Evolutionary conservation across 2,888 invertebrate genomes (phyloP).

Genomic region (Lamellibrachia satsuma): DNA sequence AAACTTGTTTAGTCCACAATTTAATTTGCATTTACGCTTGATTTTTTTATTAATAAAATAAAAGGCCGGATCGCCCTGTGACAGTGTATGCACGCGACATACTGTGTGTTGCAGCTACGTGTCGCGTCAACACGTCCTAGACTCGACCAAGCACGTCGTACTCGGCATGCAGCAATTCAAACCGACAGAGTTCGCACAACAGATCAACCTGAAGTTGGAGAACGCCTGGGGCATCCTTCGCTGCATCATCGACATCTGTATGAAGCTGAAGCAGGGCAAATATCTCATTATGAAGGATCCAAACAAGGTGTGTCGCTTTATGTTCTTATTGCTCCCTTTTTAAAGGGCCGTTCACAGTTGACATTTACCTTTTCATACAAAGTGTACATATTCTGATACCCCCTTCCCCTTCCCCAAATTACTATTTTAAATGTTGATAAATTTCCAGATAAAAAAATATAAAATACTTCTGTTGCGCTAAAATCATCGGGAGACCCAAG

Average conservation of each 20-base stretch:
- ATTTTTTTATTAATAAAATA: too few relatives aligned
- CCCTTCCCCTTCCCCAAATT: too few relatives aligned
- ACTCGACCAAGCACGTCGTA: conserved; percentile 95
- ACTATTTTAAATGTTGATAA: too few relatives aligned
- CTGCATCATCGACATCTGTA: conserved; percentile 95
- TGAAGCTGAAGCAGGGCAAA: conserved; percentile 93
- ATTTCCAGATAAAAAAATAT: too few relatives aligned
- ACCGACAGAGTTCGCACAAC: conserved; percentile 97
- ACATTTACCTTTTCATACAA: too few relatives aligned
- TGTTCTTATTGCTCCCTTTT: background rate
- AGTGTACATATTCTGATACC: too few relatives aligned
- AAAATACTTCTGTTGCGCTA: too few relatives aligned
- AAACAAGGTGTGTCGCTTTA: conserved; percentile 75
- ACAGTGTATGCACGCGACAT: background rate
- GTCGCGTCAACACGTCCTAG: conserved; percentile 91
- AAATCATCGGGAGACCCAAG: too few relatives aligned
- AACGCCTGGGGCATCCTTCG: conserved; percentile 98
- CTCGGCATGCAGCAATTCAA: conserved; percentile 96
- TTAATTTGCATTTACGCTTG: too few relatives aligned
- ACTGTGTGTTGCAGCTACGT: conserved; percentile 75
- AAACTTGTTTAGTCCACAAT: too few relatives aligned
- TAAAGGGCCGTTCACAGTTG: background rate
- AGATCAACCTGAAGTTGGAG: conserved; percentile 99
- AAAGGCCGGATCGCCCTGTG: background rate
- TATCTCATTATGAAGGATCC: conserved; percentile 99